phyloP scores from a whole-genome alignment of 2,797 vertebrate species.

The Carapus acus region DNA sequence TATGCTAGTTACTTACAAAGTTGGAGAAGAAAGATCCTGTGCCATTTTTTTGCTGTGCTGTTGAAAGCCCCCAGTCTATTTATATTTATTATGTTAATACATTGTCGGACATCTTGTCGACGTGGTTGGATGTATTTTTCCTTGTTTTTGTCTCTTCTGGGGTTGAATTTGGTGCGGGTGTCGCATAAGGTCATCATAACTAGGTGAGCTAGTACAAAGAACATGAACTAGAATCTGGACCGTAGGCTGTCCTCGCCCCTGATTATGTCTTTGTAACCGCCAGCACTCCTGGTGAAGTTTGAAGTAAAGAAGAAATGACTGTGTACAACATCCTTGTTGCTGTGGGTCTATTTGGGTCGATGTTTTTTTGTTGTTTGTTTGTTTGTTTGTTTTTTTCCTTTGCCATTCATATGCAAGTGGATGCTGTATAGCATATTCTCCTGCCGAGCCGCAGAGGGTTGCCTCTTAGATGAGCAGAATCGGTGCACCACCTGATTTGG shows the following conservation, averaged over 20 bases:
- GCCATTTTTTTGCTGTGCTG: conserved; percentile 48
- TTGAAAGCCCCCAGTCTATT: conserved; percentile 60
- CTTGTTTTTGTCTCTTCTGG: conserved; percentile 12
- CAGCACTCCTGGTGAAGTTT: conserved; percentile 54
- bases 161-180: neutral
- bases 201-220: neutral
- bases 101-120: conserved; percentile 36
- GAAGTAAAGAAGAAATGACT: conserved; percentile 25
- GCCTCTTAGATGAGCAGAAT: no score
- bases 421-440: no score
- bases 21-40: conserved; percentile 56
- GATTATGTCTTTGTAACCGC: conserved; percentile 49
- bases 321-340: conserved; percentile 12
- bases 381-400: no score
- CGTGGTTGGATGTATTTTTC: conserved; percentile 14
- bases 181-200: no score
- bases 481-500: no score
- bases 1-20: conserved; percentile 49
- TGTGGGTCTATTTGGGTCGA: no score
- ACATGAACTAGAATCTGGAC: conserved; percentile 5
- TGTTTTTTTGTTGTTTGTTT: no score
- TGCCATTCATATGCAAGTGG: no score
- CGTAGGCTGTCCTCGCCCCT: neutral
- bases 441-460: no score
- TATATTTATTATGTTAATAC: conserved; percentile 67